Evolutionary conservation across 2,113 vertebrate genomes (phyloP), one percentile per base, ranked within the genome.

Genomic region (Eulacestoma nigropectus): DNA sequence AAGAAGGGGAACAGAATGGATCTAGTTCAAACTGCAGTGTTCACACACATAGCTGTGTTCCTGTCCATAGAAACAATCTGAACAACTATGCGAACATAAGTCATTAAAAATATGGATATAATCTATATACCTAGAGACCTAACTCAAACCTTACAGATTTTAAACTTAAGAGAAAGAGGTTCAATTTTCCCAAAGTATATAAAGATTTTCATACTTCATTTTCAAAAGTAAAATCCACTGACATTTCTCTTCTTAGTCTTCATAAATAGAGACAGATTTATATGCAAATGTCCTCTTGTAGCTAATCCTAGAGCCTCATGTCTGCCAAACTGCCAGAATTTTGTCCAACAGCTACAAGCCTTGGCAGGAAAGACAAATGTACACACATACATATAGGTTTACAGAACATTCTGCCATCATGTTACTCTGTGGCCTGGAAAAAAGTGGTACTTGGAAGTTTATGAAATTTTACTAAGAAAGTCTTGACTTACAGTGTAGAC

Each of bases 301-400:
- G 86, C 80, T 86, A 86, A 88, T 92, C 76, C 49, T 72, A 57
- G 84, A 94, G 42, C 25, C 69, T 52, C 22, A 10, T 23, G 19
- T 35, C 73, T 96, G 92, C 92, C 96, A 93, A 94, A 81, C 92
- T 84, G 87, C 39, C 79, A 92, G 92, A 90, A 63, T 69, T 91
- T 96, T 14, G 2, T 92, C 86, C 83, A 91, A 85, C 27, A 87
- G 62, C 57, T 84, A 64, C 27, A 87, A 79, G 64, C 23, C 46
- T 93, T 92, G 93, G 78, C 90, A 90, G 46, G 65, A 57, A 60
- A 78, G 29, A 7, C 17, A 7, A 4, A 7, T 42, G 37, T 13
- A 57, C 19, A 60, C 20, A 70, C 8, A 82, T 7, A 30, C 16
- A n/a, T 2, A 79, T 42, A 70, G 33, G 42, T 87, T 95, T 93